Conservation (phyloP, 2,888 invertebrate genomes). For the Rotaria macrura region DNA sequence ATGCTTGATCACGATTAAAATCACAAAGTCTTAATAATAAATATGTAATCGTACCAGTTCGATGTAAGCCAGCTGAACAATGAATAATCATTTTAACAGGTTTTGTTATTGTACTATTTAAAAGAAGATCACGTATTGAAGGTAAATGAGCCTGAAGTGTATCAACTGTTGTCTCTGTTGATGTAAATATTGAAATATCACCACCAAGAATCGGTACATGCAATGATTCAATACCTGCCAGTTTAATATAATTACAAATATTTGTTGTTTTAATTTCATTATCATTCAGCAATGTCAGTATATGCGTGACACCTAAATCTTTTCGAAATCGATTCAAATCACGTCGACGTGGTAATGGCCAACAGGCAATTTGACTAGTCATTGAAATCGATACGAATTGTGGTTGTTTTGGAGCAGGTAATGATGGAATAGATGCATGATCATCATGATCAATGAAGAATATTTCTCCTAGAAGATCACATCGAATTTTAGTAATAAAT, state of each 20-base stretch:
- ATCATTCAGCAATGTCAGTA: neutral
- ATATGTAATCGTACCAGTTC: neutral
- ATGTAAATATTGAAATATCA: neutral
- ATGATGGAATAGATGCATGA: neutral
- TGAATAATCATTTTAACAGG: neutral
- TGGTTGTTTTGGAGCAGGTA: neutral
- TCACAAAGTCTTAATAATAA: neutral
- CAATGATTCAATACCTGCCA: neutral
- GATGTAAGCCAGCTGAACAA: slow-evolving; percentile 20
- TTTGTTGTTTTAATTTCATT: neutral
- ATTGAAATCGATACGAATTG: neutral
- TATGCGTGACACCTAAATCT: neutral
- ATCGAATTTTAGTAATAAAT: neutral
- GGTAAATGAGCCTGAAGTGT: neutral
- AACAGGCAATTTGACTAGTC: neutral
- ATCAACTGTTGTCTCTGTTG: neutral
- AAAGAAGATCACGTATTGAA: neutral
- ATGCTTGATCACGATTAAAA: neutral
- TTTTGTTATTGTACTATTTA: neutral
- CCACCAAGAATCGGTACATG: neutral
- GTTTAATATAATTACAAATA: neutral
- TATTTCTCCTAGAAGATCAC: neutral
- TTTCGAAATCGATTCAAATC: neutral
- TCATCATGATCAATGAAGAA: neutral
- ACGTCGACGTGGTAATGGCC: neutral